Base-by-base conservation (phyloP, 2,888 invertebrate species). In the Conus canariensis region DNA sequence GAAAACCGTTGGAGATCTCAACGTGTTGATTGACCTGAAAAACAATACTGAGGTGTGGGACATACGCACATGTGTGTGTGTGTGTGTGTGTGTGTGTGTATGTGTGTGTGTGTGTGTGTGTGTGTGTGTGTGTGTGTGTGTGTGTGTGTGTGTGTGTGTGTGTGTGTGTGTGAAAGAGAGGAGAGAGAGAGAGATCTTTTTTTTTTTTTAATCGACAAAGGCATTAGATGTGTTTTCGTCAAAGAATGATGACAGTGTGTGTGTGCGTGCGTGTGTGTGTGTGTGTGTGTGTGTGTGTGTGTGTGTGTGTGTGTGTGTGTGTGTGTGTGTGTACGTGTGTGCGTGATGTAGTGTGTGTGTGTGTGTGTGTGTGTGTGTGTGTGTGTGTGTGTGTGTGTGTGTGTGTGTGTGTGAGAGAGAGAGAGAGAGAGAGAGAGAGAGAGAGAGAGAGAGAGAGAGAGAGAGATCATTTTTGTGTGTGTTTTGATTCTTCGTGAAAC, bases 11-110 rank as follows among this genome's bases (percentile, higher is more conserved):
- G n/a, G n/a, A 45, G 45, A 45, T 45, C 45, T 45, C 45, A 45
- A 3, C 45, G 45, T 45, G 45, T 45, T 1, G 3, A 3, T 45
- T 45, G 45, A 0, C 45, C 45, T 45, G 45, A 45, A 45, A 45
- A 45, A n/a, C n/a, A 1, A 45, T 45, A 3, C 45, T 45, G 45
- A 45, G 45, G 45, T 45, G 45, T 45, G 45, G 77, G 58, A 56
- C 86, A 60, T 90, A 60, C 74, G 64, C 67, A 30, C 70, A 60
- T 85, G 77, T 86, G 83, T 74, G 77, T 86, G 77, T 90, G 60
- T 90, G 83, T 90, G 77, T 86, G 59, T 90, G 77, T 86, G 74
- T 90, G 77, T 74, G 83, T 86, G 77, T 89, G 85, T 89, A 25
- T 85, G 74, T 89, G 74, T 85, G 74, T 85, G 58, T 85, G 82